Conservation (phyloP, 1,140 invertebrate species). For the Planococcus citri region DNA sequence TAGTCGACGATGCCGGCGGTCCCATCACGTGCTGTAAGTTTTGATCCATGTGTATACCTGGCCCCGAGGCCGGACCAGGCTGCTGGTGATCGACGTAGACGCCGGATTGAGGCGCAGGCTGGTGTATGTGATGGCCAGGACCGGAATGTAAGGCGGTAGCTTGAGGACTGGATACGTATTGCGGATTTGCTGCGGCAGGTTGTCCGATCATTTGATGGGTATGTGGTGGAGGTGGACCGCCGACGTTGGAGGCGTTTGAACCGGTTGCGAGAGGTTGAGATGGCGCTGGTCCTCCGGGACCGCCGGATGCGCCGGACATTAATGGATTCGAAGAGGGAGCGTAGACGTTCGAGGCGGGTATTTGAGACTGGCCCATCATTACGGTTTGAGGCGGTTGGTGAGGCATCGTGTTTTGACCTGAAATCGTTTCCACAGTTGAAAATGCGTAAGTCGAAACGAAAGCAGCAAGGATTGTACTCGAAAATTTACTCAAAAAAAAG, state of each 20-base stretch:
- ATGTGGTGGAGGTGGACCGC: not conserved
- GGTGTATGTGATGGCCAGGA: too few species aligned
- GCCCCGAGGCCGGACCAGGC: too few species aligned
- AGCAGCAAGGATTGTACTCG: too few species aligned
- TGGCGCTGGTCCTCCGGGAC: not conserved
- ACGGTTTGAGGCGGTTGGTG: not conserved
- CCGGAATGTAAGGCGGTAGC: too few species aligned
- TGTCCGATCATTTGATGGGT: not conserved
- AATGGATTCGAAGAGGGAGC: not conserved
- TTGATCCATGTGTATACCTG: too few species aligned
- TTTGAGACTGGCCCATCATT: not conserved
- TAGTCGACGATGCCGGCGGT: not conserved
- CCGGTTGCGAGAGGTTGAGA: too few species aligned
- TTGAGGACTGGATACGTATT: too few species aligned
- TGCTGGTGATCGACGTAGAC: too few species aligned
- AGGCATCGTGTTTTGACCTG: not conserved
- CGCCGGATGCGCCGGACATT: not conserved
- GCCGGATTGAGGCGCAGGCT: too few species aligned
- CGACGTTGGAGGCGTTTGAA: not conserved
- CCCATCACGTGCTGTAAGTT: too few species aligned
- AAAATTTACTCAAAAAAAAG: too few species aligned
- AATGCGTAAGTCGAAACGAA: too few species aligned
- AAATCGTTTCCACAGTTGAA: not conserved
- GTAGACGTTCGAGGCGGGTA: not conserved
- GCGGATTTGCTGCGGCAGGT: not conserved